Evolutionary conservation across 2,113 vertebrate species (phyloP).

Genomic region (Aplodontia rufa): DNA sequence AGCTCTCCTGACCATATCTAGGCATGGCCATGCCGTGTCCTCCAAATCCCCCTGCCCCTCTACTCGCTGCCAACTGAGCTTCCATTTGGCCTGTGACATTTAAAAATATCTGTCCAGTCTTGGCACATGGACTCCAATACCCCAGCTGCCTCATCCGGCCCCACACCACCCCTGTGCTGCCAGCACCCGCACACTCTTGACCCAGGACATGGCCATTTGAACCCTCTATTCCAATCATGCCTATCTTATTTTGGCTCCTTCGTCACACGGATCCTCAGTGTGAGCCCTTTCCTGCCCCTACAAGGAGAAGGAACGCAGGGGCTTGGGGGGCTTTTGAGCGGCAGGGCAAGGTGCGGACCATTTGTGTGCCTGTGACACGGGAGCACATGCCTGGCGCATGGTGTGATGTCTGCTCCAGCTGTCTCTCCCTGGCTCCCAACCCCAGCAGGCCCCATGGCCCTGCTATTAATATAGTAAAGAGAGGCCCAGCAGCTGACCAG

Average conservation of each 20-base stretch:
- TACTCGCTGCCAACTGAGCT: neutral
- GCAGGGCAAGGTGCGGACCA: constrained; percentile 33
- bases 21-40: neutral
- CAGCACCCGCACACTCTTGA: neutral
- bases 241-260: neutral
- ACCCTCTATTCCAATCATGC: neutral
- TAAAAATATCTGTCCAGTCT: constrained; percentile 33
- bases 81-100: constrained; percentile 59
- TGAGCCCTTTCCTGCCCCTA: constrained; percentile 39
- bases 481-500: constrained; percentile 36
- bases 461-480: constrained; percentile 65
- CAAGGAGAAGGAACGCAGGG: constrained; percentile 43
- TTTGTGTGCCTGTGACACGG: neutral
- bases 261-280: neutral
- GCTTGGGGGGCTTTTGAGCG: neutral
- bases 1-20: neutral
- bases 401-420: constrained; percentile 58
- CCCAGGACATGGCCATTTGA: neutral
- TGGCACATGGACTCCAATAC: neutral
- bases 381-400: constrained; percentile 46
- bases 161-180: neutral
- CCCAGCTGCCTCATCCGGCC: neutral
- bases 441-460: neutral
- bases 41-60: constrained; percentile 36
- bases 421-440: constrained; percentile 12